Base-by-base conservation (phyloP, 1,140 invertebrate species). In the Listronotus bonariensis region DNA sequence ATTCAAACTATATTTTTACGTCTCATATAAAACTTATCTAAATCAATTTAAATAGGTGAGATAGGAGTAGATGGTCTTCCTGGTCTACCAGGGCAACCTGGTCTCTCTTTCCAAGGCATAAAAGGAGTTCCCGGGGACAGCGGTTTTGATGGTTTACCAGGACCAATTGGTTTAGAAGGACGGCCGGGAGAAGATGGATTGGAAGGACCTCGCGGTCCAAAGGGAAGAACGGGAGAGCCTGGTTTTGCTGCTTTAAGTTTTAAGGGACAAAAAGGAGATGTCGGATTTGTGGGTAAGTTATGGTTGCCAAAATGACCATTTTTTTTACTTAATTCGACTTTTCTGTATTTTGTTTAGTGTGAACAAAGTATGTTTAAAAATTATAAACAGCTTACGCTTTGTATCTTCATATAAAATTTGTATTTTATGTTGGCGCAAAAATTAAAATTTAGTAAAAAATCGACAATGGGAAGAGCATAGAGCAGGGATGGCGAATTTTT, bases 51-150 rank as follows among this genome's bases (percentile, higher is more conserved):
- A 26, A 26, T 18, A 60, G 91, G 90, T 42, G 80, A 80, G 6
- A 57, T 72, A 62, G 90, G 89, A 63, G 73, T 79, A 40, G 76
- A 72, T 15, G 91, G 90, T 26, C 77, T 80, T 10, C 77, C 80
- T 17, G 87, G 88, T 14, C 75, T 82, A 20, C 14, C 11, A 40
- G 91, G 90, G 17, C 77, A 78, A 11, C 78, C 81, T 17, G 87
- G 88, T n/a, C 75, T 82, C 17, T 86, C 85, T 70, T 75, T 81
- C 51, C 65, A 67, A 54, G 88, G 89, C 40, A 73, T 76, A 4
- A 85, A 83, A 73, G 86, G 87, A 60, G 75, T 78, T 62, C 71
- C 62, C 43, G 86, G 85, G 52, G 75, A 79, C 3, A 42, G 52
- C 6, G 85, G 86, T n/a, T 77, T 78, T 14, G 61, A 74, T 61